These are phyloP conservation scores for Biston betularia DNA, from an alignment of 2,888 invertebrate genomes.

Conservation along the genomic window DNA sequence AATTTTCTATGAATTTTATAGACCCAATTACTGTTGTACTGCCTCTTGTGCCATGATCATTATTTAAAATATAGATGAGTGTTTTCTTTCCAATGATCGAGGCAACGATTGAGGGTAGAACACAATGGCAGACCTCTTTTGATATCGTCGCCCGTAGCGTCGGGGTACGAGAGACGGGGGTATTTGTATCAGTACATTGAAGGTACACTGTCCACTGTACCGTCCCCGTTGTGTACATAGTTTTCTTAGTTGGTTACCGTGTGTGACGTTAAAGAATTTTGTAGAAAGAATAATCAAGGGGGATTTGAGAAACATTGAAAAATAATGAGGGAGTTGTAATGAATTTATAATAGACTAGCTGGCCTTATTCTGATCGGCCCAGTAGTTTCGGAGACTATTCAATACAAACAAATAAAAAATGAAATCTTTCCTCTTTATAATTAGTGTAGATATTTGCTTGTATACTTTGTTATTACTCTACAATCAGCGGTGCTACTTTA, in stretches of 20 bases:
- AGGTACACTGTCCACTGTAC: constrained; percentile 76
- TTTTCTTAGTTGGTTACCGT: constrained; percentile 53
- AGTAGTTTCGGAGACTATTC: too few relatives aligned
- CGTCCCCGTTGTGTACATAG: constrained; percentile 50
- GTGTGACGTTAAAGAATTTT: constrained; percentile 28
- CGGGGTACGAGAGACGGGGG: constrained; percentile 65
- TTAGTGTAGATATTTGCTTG: too few relatives aligned
- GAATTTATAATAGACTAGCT: neutral
- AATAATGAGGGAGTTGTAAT: neutral
- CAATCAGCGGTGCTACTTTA: too few relatives aligned
- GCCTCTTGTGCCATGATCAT: constrained; percentile 71
- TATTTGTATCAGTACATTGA: constrained; percentile 86
- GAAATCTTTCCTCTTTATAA: too few relatives aligned
- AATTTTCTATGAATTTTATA: neutral
- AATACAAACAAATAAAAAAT: too few relatives aligned
- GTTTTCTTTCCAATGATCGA: constrained; percentile 86
- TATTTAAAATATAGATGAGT: constrained; percentile 86
- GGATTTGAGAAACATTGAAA: constrained; percentile 1
- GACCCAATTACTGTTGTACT: constrained; percentile 29
- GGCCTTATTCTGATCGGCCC: too few relatives aligned
- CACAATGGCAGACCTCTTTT: constrained; percentile 76
- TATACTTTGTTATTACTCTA: too few relatives aligned
- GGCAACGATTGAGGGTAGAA: constrained; percentile 80
- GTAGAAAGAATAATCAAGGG: constrained; percentile 16
- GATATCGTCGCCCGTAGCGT: constrained; percentile 73